These are phyloP conservation scores for Numenius arquata DNA, from an alignment of 2,113 vertebrate species.

Conservation along the genomic window DNA sequence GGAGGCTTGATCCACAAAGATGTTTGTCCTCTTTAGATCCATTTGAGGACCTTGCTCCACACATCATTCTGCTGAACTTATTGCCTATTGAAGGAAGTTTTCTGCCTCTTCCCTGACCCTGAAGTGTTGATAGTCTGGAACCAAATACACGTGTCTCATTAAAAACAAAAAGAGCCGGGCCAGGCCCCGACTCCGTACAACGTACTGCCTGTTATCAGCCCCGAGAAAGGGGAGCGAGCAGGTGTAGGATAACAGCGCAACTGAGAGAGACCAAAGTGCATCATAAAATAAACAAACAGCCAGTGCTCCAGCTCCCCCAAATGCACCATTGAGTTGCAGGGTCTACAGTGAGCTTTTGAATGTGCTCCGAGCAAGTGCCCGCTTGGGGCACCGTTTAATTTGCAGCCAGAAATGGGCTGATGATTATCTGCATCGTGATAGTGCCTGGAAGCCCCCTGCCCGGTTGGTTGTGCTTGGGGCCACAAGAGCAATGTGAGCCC, in stretches of 20 bases:
- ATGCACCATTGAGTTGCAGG: neutral
- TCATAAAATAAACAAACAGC: conserved; percentile 56
- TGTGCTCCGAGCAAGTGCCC: neutral
- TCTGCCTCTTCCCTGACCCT: neutral
- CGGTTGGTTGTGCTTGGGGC: rapidly evolving
- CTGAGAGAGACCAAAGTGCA: conserved; percentile 63
- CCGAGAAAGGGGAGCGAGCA: conserved; percentile 26
- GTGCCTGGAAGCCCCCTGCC: neutral
- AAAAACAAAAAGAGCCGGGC: neutral
- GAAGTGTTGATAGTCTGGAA: neutral
- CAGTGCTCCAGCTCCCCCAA: conserved; percentile 25
- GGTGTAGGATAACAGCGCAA: conserved; percentile 59
- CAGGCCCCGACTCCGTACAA: neutral
- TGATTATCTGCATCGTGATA: neutral
- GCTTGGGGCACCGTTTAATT: neutral
- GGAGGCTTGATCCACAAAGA: neutral
- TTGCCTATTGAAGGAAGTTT: neutral
- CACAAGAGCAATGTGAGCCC: neutral
- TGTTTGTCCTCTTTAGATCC: neutral
- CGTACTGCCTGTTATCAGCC: neutral
- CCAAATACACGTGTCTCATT: neutral
- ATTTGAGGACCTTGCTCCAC: neutral
- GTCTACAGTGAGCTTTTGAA: neutral
- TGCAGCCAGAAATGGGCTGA: neutral
- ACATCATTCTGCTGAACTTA: neutral